Evolutionary conservation across 2,113 vertebrate species (phyloP).

Genomic region (Eonycteris spelaea): DNA sequence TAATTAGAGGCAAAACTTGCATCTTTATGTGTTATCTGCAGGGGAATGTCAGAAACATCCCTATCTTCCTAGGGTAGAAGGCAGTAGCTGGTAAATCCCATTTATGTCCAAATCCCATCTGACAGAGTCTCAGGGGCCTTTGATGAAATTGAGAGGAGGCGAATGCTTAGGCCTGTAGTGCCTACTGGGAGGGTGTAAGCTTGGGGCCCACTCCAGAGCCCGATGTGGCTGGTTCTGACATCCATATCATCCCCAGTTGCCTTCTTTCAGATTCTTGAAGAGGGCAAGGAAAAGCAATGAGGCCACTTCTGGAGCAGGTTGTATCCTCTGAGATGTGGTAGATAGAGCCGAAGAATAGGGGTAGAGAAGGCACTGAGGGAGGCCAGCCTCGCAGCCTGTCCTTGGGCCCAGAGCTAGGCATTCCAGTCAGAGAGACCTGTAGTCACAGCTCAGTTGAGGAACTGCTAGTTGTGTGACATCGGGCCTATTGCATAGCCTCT

Average conservation of each 20-base stretch:
- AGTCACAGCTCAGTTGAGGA: neutral
- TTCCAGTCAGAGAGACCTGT: neutral
- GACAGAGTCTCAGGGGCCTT: neutral
- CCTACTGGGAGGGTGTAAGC: neutral
- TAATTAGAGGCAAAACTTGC: slow-evolving; percentile 51
- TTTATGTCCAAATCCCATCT: neutral
- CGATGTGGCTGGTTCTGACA: neutral
- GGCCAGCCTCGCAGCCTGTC: neutral
- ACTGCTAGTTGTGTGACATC: rapidly evolving
- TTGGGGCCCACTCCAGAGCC: neutral
- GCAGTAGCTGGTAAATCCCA: neutral
- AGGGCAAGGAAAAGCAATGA: neutral
- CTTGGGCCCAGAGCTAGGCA: neutral
- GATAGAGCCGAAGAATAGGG: neutral
- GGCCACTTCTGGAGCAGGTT: neutral
- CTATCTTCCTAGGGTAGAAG: neutral
- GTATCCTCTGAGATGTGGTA: neutral
- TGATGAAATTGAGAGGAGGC: neutral
- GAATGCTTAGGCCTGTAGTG: neutral
- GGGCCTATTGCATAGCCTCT: neutral
- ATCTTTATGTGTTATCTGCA: slow-evolving; percentile 10
- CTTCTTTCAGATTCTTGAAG: neutral
- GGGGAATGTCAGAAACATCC: slow-evolving; percentile 33
- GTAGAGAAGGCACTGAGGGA: neutral
- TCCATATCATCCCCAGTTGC: neutral